Base-by-base conservation (phyloP, 2,888 invertebrate genomes). In the Gnatocerus cornutus region DNA sequence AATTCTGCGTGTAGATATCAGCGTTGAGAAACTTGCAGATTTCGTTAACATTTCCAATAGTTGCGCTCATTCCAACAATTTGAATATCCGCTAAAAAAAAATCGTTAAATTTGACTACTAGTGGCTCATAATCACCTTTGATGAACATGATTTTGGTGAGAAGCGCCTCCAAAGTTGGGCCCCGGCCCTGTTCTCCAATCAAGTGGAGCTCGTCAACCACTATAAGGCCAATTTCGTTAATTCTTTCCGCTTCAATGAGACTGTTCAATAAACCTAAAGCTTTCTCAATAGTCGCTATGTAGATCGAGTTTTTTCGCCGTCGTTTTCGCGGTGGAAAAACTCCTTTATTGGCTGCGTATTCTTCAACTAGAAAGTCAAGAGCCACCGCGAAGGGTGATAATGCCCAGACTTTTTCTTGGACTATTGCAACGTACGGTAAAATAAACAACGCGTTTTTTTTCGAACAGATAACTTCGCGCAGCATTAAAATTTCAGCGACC, bases 1-100 rank as follows among this genome's bases (percentile, higher is more conserved):
- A 99, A 81, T 96, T 90, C 66, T 92, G 90, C 9, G 91, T 89
- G 83, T 93, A 98, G 9, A 94, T 87, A 56, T 94, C 92, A 0
- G 97, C 93, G 61, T 91, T 88, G 1, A 99, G 86, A 84, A 97
- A 99, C 61, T 83, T 79, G 0, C 93, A 90, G 45, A 99, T 76
- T 80, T 98, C 95, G 0, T 89, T 83, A 61, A 98, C 86, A 85
- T 99, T 98, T 67, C 95, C 97, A 76, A 99, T 93, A 0, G 99
- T 99, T 0, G 99, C 99, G 84, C 97, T 97, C 97, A 99, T 98
- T 14, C 97, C 98, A 12, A 99, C 90, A 67, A 99, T 92, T 83
- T 97, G 97, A 69, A 95, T 91, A 64, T 86, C 85, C 45, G 87
- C 90, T 90, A 78, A 16, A 84, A 81, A 56, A 27, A 41, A 33